Evolutionary conservation across 2,888 invertebrate species (phyloP), one percentile per base, ranked within the genome.

Genomic region (Mystacides longicornis): DNA sequence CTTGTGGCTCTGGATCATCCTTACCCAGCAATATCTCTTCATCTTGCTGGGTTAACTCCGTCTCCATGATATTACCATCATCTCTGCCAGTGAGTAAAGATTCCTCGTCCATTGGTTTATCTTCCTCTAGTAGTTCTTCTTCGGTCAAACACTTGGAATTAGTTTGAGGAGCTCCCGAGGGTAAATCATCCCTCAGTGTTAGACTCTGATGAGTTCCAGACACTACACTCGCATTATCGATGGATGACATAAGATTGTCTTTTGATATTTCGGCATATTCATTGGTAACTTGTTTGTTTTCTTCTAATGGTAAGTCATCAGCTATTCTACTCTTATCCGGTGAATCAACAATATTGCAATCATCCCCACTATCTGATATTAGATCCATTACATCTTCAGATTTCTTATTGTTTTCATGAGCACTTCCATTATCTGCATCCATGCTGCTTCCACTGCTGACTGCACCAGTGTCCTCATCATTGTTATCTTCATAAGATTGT

Each of bases 321-420:
- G 51, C 21, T 14, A 50, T 16, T 37, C 49, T 56, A 9, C 37
- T 52, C 23, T 61, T 57, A n/a, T 55, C 59, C 9, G 59, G 57
- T 5, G 53, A 53, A 33, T 59, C 60, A 11, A 59, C 55, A 11
- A 61, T 61, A 19, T 61, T 57, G 22, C 59, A 59, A 33, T 61
- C 63, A 43, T 69, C 69, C 1, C 68, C 68, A 2, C 64, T 51
- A 43, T 67, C 67, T 3, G 64, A 65, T 1, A 64, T 55, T 9
- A 59, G 49, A 45, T 62, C 62, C 22, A 62, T 20, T 22, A 67
- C 64, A 1, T 64, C 65, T 54, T 60, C 64, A 57, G 21, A 63
- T 48, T 55, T 63, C 62, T 20, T 58, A 22, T 31, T 14, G n/a
- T 55, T 52, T 46, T 31, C 47, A 19, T 23, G 2, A 23, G 22